These are phyloP conservation scores for Eriosoma lanigerum DNA, from an alignment of 1,140 invertebrate genomes.

Conservation along the genomic window DNA sequence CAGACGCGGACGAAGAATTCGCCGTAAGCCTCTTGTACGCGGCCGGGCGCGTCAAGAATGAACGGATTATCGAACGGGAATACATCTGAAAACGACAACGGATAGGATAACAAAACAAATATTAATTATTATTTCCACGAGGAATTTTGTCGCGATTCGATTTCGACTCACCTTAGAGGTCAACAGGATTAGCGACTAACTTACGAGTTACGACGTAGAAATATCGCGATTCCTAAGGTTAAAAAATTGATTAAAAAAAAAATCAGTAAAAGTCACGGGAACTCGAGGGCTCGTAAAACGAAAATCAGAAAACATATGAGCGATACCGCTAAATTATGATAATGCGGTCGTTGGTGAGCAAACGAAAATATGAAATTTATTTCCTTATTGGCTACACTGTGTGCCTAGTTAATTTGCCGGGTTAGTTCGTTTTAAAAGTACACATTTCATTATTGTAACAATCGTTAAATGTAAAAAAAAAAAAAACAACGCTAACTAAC, in stretches of 20 bases:
- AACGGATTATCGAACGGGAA: conserved; percentile 15
- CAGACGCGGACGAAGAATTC: conserved; percentile 63
- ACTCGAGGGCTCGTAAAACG: conserved; percentile 29
- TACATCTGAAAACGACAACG: conserved; percentile 13
- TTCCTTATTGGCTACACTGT: background rate
- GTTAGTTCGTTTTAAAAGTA: background rate
- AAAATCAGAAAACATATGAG: background rate
- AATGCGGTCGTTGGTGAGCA: background rate
- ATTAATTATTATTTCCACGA: background rate
- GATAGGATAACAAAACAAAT: background rate
- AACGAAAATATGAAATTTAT: background rate
- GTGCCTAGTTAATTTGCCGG: background rate
- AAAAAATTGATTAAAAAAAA: background rate
- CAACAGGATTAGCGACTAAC: background rate
- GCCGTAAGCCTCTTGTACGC: conserved; percentile 4
- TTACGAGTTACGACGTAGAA: background rate
- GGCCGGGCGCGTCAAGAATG: conserved; percentile 1
- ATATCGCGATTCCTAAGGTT: background rate
- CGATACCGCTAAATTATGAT: background rate
- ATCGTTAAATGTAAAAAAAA: too few relatives aligned
- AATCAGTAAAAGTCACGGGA: too few relatives aligned
- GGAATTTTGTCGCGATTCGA: background rate
- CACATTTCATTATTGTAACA: too few relatives aligned
- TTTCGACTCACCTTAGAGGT: background rate
- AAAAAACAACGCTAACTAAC: too few relatives aligned